Conservation (phyloP, 37 sponge, comb jelly and placozoan genomes). For the Chondrosia reniformis region DNA sequence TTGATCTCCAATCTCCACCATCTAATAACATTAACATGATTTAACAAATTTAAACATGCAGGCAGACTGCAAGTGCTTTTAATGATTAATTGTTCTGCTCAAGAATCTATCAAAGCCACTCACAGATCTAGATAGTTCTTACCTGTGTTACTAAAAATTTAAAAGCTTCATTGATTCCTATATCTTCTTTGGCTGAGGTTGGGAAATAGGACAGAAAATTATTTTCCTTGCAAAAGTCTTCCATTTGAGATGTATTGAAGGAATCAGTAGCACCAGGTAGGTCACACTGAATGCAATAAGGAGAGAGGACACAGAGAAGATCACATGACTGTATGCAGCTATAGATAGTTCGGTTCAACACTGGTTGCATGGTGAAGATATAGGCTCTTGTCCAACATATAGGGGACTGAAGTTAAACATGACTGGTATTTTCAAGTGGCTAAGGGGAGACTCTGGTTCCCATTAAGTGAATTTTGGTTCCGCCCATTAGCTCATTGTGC, state of each 20-base stretch:
- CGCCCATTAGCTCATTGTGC: too few species aligned
- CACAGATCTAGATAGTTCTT: too few species aligned
- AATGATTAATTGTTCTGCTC: too few species aligned
- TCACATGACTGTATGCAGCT: not conserved
- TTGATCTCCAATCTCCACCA: too few species aligned
- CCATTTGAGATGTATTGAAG: constrained; percentile 92
- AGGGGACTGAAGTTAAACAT: too few species aligned
- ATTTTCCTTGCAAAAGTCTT: constrained; percentile 91
- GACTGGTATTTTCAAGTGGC: too few species aligned
- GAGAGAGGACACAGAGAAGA: not conserved
- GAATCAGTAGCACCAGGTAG: not conserved
- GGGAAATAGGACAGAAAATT: constrained; percentile 90
- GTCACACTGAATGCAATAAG: constrained; percentile 74
- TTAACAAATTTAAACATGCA: too few species aligned
- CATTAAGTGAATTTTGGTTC: too few species aligned
- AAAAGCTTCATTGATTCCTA: constrained; percentile 95
- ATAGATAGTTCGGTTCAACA: not conserved
- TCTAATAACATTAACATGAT: too few species aligned
- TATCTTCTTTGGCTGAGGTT: constrained; percentile 98
- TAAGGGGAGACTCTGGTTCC: too few species aligned
- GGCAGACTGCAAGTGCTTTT: too few species aligned
- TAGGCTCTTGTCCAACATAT: not conserved
- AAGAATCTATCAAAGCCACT: too few species aligned
- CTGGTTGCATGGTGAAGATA: not conserved
- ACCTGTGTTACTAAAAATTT: constrained; percentile 88